These are phyloP conservation scores for Thereuonema tuberculata DNA, from an alignment of 1,140 invertebrate genomes.

Conservation along the genomic window DNA sequence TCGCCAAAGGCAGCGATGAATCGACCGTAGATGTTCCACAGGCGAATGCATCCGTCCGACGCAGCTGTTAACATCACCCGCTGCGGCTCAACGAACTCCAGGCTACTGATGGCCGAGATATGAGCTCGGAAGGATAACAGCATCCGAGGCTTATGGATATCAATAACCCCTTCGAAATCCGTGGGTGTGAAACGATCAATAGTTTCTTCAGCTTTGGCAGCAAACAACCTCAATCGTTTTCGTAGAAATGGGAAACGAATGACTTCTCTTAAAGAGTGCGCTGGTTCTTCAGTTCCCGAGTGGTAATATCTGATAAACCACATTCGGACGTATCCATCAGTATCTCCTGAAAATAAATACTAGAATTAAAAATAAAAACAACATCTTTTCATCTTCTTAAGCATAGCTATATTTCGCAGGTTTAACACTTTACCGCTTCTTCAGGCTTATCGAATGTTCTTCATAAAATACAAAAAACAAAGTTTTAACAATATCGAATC, in stretches of 20 bases:
- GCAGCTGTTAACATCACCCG: neutral
- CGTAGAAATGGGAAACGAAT: neutral
- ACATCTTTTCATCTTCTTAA: too few species aligned
- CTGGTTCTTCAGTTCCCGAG: neutral
- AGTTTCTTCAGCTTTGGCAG: neutral
- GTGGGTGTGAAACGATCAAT: neutral
- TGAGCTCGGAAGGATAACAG: neutral
- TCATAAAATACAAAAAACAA: too few species aligned
- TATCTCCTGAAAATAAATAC: constrained; percentile 4
- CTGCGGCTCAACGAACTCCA: neutral
- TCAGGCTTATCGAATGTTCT: too few species aligned
- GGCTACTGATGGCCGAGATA: neutral
- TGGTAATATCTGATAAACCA: neutral
- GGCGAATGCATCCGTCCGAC: neutral
- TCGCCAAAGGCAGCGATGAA: neutral
- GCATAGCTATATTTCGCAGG: too few species aligned
- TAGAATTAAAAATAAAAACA: too few species aligned
- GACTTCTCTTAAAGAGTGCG: too few species aligned
- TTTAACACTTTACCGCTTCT: too few species aligned
- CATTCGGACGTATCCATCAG: neutral
- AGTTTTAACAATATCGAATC: too few species aligned
- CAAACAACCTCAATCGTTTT: neutral
- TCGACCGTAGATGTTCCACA: neutral
- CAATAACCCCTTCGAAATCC: neutral
- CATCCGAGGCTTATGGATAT: neutral